Conservation (phyloP, 2,888 invertebrate species). For the Pilophorus perplexus region DNA sequence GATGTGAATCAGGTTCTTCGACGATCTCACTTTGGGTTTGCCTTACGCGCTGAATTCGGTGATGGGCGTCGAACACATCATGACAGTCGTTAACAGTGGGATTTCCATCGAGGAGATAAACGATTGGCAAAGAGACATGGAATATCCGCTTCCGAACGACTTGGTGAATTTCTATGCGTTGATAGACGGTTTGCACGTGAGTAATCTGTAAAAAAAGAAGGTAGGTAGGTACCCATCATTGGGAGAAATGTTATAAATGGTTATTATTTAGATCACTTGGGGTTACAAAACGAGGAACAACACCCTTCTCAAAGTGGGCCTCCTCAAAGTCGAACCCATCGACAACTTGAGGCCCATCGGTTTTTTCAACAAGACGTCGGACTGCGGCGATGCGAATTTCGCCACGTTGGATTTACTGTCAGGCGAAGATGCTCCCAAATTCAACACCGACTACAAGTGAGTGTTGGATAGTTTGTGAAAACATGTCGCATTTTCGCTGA, state of each 20-base stretch:
- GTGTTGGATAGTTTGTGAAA: background rate
- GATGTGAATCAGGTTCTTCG: constrained; percentile 5
- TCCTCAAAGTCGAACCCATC: constrained; percentile 14
- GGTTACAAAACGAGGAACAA: constrained; percentile 16
- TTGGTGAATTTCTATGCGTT: constrained; percentile 7
- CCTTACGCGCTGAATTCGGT: constrained; percentile 11
- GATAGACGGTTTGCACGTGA: constrained; percentile 15
- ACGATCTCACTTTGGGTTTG: constrained; percentile 7
- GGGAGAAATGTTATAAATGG: too few species aligned
- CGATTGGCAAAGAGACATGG: constrained; percentile 16
- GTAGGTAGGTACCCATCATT: too few species aligned
- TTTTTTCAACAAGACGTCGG: background rate
- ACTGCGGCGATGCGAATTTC: background rate
- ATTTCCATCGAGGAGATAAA: background rate
- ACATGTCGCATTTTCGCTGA: background rate
- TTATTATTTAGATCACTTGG: too few species aligned
- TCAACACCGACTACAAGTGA: constrained; percentile 20
- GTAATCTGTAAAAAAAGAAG: background rate
- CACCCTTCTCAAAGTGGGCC: constrained; percentile 10
- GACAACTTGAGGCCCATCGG: constrained; percentile 12
- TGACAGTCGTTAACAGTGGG: background rate
- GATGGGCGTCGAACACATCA: constrained; percentile 29
- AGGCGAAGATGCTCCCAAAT: constrained; percentile 9
- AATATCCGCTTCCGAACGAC: constrained; percentile 13
- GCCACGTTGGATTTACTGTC: background rate